Evolutionary conservation across 1,140 invertebrate genomes (phyloP).

Genomic region (Ylistrum balloti): DNA sequence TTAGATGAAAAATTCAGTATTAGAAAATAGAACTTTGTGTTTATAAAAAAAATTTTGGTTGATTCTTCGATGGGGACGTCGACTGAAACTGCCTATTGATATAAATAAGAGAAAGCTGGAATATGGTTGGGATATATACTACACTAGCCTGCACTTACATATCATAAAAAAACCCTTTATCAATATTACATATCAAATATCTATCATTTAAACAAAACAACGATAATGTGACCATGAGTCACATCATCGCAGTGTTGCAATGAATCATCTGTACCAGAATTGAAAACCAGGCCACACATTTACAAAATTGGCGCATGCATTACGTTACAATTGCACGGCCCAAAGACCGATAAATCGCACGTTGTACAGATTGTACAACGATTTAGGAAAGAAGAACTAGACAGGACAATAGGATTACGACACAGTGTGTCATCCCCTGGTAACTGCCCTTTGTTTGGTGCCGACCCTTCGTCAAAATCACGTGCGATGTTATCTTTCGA

Average conservation of each 20-base stretch:
- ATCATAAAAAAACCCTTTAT: not conserved
- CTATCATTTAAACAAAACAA: not conserved
- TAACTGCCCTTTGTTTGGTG: slow-evolving; percentile 14
- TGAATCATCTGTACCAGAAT: not conserved
- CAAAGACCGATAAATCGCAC: not conserved
- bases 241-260: not conserved
- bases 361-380: not conserved
- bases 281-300: slow-evolving; percentile 29
- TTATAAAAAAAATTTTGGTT: no score
- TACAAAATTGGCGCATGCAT: slow-evolving; percentile 38
- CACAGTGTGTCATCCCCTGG: not conserved
- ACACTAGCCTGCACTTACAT: not conserved
- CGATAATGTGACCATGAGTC: not conserved
- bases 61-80: no score
- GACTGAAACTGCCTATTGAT: no score
- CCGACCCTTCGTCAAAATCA: not conserved
- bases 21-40: no score
- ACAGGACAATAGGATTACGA: slow-evolving; percentile 19
- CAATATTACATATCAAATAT: not conserved
- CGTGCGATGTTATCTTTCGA: not conserved
- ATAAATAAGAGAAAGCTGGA: no score
- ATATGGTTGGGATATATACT: no score
- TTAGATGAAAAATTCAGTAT: no score
- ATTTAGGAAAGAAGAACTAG: not conserved
- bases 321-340: slow-evolving; percentile 13